Conservation (phyloP, 2,888 invertebrate genomes). For the Byasa hedistus region DNA sequence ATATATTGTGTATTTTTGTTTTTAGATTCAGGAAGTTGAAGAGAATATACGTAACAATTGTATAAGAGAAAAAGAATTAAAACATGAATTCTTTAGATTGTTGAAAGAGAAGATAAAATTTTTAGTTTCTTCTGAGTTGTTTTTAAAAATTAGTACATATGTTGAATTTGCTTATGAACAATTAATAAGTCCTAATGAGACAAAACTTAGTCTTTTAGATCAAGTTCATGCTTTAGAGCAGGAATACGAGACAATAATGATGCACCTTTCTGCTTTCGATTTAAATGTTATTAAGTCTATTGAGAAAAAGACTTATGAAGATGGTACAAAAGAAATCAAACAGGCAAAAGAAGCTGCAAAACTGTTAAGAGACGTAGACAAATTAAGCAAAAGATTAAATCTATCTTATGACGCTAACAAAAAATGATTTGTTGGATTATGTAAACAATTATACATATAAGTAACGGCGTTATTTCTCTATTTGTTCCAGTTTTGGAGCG, state of each 20-base stretch:
- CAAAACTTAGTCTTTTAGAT: conserved; percentile 77
- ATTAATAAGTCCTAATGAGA: conserved; percentile 81
- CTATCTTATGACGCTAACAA: conserved; percentile 58
- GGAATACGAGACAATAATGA: conserved; percentile 66
- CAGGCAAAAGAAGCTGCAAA: conserved; percentile 62
- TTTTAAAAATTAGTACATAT: conserved; percentile 81
- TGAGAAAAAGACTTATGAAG: conserved; percentile 64
- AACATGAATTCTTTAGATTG: conserved; percentile 61
- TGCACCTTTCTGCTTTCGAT: conserved; percentile 65
- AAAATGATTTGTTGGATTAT: not conserved
- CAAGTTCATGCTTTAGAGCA: conserved; percentile 82
- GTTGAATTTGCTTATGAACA: conserved; percentile 84
- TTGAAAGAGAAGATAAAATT: conserved; percentile 70
- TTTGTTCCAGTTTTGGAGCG: no score
- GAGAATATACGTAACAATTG: conserved; percentile 55
- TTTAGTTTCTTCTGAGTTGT: conserved; percentile 79
- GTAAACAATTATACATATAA: not conserved
- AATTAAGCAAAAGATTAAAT: conserved; percentile 61
- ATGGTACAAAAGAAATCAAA: conserved; percentile 53
- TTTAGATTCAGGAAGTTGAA: conserved; percentile 60
- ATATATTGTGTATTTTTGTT: no score
- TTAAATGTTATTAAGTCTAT: conserved; percentile 59
- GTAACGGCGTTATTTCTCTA: no score
- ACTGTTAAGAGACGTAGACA: conserved; percentile 65
- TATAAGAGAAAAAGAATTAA: conserved; percentile 58